phyloP scores from a whole-genome alignment of 2,888 invertebrate genomes.

The Sclerodermus sp. region DNA sequence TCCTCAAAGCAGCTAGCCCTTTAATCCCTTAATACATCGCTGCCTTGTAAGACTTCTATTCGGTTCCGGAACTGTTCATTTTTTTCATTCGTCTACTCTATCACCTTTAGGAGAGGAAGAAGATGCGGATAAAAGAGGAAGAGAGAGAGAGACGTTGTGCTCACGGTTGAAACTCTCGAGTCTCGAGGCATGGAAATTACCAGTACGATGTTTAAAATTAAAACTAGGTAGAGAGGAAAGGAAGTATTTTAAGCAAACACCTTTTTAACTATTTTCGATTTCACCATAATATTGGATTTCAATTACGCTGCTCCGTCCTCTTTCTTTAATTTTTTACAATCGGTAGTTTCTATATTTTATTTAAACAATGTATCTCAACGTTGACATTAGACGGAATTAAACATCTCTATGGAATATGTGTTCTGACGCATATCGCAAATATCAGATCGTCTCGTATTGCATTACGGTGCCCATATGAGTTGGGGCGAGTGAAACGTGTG shows the following conservation, averaged over 20 bases:
- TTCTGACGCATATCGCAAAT: constrained; percentile 45
- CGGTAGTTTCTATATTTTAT: too few species aligned
- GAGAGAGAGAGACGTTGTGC: constrained; percentile 15
- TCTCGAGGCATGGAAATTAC: constrained; percentile 23
- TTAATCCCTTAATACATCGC: constrained; percentile 38
- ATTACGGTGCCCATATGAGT: constrained; percentile 34
- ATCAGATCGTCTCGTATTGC: constrained; percentile 33
- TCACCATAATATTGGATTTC: too few species aligned
- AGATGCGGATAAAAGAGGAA: too few species aligned
- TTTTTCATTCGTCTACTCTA: constrained; percentile 21
- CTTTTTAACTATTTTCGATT: too few species aligned
- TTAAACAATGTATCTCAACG: background rate
- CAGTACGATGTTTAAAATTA: constrained; percentile 26
- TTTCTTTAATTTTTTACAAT: too few species aligned
- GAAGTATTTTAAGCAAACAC: too few species aligned
- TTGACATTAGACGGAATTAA: constrained; percentile 18
- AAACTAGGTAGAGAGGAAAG: too few species aligned
- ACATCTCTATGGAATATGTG: constrained; percentile 37
- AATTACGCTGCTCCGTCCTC: too few species aligned
- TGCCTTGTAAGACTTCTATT: constrained; percentile 27
- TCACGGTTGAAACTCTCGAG: constrained; percentile 23
- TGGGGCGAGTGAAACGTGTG: constrained; percentile 31
- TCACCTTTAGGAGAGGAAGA: background rate
- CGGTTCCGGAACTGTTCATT: constrained; percentile 31
- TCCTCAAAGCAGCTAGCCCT: constrained; percentile 14